Evolutionary conservation across 2,888 invertebrate species (phyloP).

Genomic region (Mesorhabditis belari): DNA sequence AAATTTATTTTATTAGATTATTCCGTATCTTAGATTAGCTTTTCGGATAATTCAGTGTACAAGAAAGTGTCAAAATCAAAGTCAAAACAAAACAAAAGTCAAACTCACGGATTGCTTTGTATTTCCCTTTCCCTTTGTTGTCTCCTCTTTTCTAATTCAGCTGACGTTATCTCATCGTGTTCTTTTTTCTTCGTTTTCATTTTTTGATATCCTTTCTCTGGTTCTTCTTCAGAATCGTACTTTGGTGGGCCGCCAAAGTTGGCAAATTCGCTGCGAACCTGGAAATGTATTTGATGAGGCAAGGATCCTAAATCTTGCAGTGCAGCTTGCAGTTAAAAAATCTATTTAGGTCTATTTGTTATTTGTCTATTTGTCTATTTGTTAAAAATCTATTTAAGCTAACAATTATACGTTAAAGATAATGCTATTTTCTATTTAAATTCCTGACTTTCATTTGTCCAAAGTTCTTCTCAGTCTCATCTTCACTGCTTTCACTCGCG

Average conservation of each 20-base stretch:
- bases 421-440: neutral
- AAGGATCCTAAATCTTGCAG: no score
- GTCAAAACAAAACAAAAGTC: slow-evolving; percentile 63
- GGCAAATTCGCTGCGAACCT: slow-evolving; percentile 7
- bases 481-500: slow-evolving; percentile 53
- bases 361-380: no score
- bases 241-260: slow-evolving; percentile 6
- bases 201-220: slow-evolving; percentile 8
- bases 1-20: neutral
- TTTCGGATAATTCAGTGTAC: neutral
- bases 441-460: slow-evolving; percentile 18
- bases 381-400: no score
- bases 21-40: neutral
- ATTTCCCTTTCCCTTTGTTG: slow-evolving; percentile 67
- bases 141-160: slow-evolving; percentile 18
- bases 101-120: slow-evolving; percentile 90
- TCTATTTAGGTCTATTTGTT: no score
- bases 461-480: slow-evolving; percentile 29
- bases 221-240: slow-evolving; percentile 13
- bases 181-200: slow-evolving; percentile 51
- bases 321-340: no score
- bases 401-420: no score
- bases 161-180: slow-evolving; percentile 61
- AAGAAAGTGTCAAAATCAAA: neutral
- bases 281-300: no score